These are phyloP conservation scores for Malacosoma neustria DNA, from an alignment of 2,888 invertebrate species.

Conservation along the genomic window DNA sequence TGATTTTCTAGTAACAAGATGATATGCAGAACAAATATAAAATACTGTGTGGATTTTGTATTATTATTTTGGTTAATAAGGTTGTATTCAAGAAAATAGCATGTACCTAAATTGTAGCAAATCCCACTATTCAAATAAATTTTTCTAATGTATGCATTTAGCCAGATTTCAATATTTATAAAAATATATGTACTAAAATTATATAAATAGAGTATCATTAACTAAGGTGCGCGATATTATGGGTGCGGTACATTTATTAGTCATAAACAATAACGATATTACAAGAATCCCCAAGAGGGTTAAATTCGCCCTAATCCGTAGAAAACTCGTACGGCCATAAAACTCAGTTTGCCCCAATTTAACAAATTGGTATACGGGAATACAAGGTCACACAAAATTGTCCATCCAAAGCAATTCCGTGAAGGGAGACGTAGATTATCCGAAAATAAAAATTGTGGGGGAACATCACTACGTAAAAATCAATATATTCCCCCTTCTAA, in stretches of 20 bases:
- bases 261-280: constrained; percentile 21
- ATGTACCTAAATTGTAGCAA: no score
- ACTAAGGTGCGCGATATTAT: constrained; percentile 2
- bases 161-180: no score
- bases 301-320: constrained; percentile 38
- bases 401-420: constrained; percentile 6
- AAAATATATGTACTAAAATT: no score
- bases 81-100: no score
- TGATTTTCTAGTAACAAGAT: no score
- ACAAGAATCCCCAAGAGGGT: constrained; percentile 28
- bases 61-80: no score
- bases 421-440: constrained; percentile 2
- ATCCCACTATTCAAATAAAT: no score
- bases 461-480: constrained; percentile 18
- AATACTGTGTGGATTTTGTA: no score
- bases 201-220: no score
- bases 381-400: constrained; percentile 27
- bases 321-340: constrained; percentile 27
- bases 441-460: constrained; percentile 19
- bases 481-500: constrained; percentile 15
- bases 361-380: constrained; percentile 21
- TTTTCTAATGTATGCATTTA: no score
- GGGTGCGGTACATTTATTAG: constrained; percentile 18
- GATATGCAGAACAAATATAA: no score
- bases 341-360: constrained; percentile 25